Base-by-base conservation (phyloP, 2,888 invertebrate genomes). In the Baccha elongata region DNA sequence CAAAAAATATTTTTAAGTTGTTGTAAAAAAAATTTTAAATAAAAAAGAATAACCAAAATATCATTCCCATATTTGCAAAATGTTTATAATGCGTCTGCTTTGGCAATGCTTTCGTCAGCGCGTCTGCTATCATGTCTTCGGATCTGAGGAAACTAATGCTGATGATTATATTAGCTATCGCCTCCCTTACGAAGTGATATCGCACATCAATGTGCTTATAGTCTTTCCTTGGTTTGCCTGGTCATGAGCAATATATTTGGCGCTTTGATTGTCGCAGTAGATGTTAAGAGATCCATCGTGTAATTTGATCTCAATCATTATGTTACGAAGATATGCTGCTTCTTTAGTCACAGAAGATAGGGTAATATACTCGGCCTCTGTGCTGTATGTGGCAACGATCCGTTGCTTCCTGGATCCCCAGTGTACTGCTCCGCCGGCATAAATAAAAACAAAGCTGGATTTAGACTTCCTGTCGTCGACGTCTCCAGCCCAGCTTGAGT, bases 281-380 rank as follows among this genome's bases (percentile, higher is more conserved):
- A 73, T 26, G 35, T 64, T 40, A 0, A 72, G 10, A 10, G 37
- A 29, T 6, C 62, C 62, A 3, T 29, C 13, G 19, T 55, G 69
- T 69, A 69, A n/a, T 44, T 23, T 6, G 2, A 69, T 2, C 17
- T 69, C 68, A 6, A 44, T 7, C 21, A 68, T 3, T n/a, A 67
- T 53, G 55, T 68, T 53, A 5, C 23, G 55, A 21, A 75, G 15
- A 11, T 75, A 68, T 53, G 60, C 29, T 13, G 44, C 19, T 23
- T 67, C 50, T 52, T 68, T 75, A 15, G 68, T 68, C 50, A 65
- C 60, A 1, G 68, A 68, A 10, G 58, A 42, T 11, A 75, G 15
- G 1, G 62, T n/a, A n/a, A n/a, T n/a, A n/a, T n/a, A n/a, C n/a
- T n/a, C n/a, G n/a, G n/a, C n/a, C n/a, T n/a, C n/a, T n/a, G n/a